Base-by-base conservation (phyloP, 2,113 vertebrate genomes). In the Mixornis gularis region DNA sequence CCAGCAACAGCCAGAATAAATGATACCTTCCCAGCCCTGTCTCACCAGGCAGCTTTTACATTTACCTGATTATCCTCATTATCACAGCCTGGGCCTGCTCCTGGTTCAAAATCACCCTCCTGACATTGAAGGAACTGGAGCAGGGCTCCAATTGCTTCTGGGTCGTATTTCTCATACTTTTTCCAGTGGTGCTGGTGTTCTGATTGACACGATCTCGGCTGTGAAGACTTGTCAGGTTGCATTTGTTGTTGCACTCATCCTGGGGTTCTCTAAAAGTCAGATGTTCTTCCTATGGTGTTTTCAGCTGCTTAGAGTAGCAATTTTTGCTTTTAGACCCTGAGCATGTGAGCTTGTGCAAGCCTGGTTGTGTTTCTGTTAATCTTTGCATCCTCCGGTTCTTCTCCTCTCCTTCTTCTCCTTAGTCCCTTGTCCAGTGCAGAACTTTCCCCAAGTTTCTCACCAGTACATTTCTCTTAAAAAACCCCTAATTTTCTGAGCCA, bases 21-120 rank as follows among this genome's bases (percentile, higher is more conserved):
- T 64, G 30, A 91, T 48, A 51, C 73, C 73, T 85, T 95, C 80
- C 69, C 80, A 84, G 89, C 52, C 44, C 40, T 84, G 38, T 84
- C 91, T 92, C 84, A 78, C 44, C 62, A 81, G 79, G 92, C 55
- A 90, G 84, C 77, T 93, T 91, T 89, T 81, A 86, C 2, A 2
- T 86, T 83, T 90, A 86, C 84, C 80, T 94, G 89, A 89, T 92
- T 92, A 70, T 89, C 80, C 77, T 94, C 83, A 59, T 90, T 92
- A 88, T 73, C 91, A 73, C 77, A 68, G 91, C 87, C 79, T 87
- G 79, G 85, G 79, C 52, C 46, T 70, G 40, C 12, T 94, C 38
- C 29, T 87, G 4, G 38, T 59, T 89, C 88, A 92, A 72, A 94
- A 80, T 65, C 59, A 66, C 81, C 32, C 71, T 71, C 65, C 70